A percentile compares a stretch with the other conserved stretches of the same genome.
Evolutionary conservation across 2,113 vertebrate genomes (phyloP).

Genomic region (Scortum barcoo): DNA sequence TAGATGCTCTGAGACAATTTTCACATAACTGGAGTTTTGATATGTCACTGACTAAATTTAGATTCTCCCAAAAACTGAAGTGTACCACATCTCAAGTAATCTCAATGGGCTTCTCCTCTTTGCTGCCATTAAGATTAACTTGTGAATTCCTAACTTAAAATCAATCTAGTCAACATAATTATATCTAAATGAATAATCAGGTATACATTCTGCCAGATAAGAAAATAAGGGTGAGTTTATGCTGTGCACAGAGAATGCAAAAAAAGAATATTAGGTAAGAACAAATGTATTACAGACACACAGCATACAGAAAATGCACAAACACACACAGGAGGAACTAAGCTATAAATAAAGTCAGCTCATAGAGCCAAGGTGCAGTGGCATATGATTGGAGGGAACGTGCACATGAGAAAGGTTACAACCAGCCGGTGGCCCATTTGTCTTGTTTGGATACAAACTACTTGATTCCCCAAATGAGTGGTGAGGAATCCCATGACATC

Average conservation of each 20-base stretch:
- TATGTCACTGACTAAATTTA: background rate
- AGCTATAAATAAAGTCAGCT: conserved; percentile 80
- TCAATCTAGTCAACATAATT: background rate
- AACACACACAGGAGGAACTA: conserved; percentile 42
- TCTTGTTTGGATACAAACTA: conserved; percentile 83
- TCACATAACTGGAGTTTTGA: background rate
- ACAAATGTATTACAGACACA: conserved; percentile 38
- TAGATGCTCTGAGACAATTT: background rate
- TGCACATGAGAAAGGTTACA: conserved; percentile 84
- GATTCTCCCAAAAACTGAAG: background rate
- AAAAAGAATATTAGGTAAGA: conserved; percentile 12
- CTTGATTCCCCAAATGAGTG: conserved; percentile 85
- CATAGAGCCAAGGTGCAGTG: conserved; percentile 68
- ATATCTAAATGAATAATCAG: conserved; percentile 18
- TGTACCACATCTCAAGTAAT: background rate
- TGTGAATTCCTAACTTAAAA: background rate
- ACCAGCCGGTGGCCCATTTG: conserved; percentile 76
- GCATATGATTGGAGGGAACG: conserved; percentile 75
- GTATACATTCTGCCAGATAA: background rate
- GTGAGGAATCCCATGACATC: conserved; percentile 80
- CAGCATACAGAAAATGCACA: conserved; percentile 42
- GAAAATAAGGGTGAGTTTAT: background rate
- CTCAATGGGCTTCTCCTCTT: background rate
- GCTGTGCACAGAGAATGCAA: background rate
- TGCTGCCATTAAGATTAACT: background rate